Base-by-base conservation (phyloP, 2,797 vertebrate species). In the Pangasius sanitwongsei region DNA sequence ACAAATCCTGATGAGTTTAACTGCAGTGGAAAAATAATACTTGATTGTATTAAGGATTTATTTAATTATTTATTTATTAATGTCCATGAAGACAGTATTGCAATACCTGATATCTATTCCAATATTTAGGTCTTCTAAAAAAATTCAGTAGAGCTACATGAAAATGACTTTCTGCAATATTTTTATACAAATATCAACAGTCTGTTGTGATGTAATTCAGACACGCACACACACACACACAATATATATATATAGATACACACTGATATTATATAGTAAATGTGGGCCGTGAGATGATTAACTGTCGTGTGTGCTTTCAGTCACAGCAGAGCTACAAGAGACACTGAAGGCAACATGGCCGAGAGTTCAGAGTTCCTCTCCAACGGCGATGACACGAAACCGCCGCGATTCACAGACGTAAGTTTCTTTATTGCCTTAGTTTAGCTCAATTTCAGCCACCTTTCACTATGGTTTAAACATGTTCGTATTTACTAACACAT, bases 391-490 rank as follows among this genome's bases (percentile, higher is more conserved):
- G 95, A 96, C 93, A 98, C 98, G 95, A 98, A 97, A 91, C 96
- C 97, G 41, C 95, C 96, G 0, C 97, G 95, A 82, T 99, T 99
- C 93, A 99, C 98, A 0, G 98, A 99, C 0, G 98, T 98, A 94
- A 97, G 98, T 55, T 59, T 55, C 23, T 72, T 48, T 31, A 59
- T 6, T 28, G 20, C 23, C 6, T 48, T 50, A 23, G 13, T 41
- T 12, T 44, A 28, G 23, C 72, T 50, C 48, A 18, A 6, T 53
- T 50, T n/a, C 74, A n/a, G 44, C 41, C 37, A 8, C 37, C 18
- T 41, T 4, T 72, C 44, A 28, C 72, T 28, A 4, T 6, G 28
- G 1, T n/a, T 77, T 28, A 23, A 74, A 4, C 41, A 25, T 78
- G 12, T 50, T 55, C 13, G 20, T 82, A 25, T 37, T 37, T 15